phyloP scores from a whole-genome alignment of 1,140 invertebrate genomes.

The Philopotamus ludificatus region DNA sequence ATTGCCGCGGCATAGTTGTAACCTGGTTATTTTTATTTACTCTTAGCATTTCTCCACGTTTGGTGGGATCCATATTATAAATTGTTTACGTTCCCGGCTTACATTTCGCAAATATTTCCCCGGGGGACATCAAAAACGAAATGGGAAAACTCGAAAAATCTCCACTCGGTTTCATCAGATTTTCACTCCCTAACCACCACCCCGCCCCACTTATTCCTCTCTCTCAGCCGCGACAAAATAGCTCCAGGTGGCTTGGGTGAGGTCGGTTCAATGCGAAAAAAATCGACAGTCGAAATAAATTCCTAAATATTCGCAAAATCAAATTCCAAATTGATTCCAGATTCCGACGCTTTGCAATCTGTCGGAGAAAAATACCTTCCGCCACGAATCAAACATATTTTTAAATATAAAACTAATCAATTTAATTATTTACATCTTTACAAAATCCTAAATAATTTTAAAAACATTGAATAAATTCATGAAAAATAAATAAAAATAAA shows the following conservation, averaged over 20 bases:
- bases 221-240: neutral
- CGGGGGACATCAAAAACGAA: constrained; percentile 19
- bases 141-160: constrained; percentile 26
- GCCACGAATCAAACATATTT: too few species aligned
- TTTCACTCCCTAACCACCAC: neutral
- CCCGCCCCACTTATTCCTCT: too few species aligned
- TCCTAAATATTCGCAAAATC: neutral
- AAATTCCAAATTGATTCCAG: too few species aligned
- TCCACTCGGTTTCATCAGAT: neutral
- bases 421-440: too few species aligned
- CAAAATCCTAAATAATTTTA: too few species aligned
- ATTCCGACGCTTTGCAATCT: too few species aligned
- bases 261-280: neutral
- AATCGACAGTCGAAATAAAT: neutral
- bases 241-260: neutral
- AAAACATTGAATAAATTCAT: too few species aligned
- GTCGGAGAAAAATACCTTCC: too few species aligned
- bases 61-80: constrained; percentile 11
- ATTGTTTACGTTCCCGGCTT: constrained; percentile 21
- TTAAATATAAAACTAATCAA: too few species aligned
- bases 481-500: too few species aligned
- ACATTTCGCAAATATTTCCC: constrained; percentile 27
- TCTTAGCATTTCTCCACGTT: neutral
- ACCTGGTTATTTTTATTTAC: constrained; percentile 15
- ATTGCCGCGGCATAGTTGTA: neutral